A percentile compares a stretch with the other conserved stretches of the same genome.
These are phyloP conservation scores for Netelia virgata DNA, from an alignment of 2,888 invertebrate species.

Conservation along the genomic window DNA sequence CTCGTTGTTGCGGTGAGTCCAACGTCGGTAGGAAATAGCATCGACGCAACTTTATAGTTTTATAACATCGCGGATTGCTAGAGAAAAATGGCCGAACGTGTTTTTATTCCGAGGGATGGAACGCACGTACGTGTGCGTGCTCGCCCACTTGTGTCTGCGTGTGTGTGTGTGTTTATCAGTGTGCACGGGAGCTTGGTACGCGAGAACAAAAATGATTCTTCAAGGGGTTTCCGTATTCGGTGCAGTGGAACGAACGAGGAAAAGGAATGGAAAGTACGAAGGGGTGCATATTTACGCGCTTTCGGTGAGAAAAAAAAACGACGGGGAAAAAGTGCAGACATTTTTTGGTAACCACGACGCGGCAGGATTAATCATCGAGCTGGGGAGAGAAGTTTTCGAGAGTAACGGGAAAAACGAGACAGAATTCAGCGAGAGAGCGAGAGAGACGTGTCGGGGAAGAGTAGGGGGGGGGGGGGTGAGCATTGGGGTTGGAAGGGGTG, in stretches of 20 bases:
- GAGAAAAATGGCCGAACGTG: conserved; percentile 23
- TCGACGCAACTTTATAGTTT: conserved; percentile 63
- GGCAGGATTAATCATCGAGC: conserved; percentile 69
- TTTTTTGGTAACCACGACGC: conserved; percentile 63
- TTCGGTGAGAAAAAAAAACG: conserved; percentile 47
- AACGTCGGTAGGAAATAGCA: conserved; percentile 1
- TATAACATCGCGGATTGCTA: conserved; percentile 53
- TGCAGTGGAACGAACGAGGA: conserved; percentile 15
- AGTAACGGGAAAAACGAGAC: conserved; percentile 38
- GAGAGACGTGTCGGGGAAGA: too few species aligned
- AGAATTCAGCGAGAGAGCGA: not conserved
- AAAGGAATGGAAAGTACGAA: conserved; percentile 52
- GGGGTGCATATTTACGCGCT: conserved; percentile 54
- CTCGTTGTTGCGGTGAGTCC: not conserved
- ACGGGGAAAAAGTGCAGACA: conserved; percentile 53
- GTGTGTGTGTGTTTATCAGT: not conserved
- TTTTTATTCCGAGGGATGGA: conserved; percentile 26
- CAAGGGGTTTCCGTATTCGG: conserved; percentile 34
- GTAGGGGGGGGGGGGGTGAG: too few species aligned
- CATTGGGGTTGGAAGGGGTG: not conserved
- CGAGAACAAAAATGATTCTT: conserved; percentile 47
- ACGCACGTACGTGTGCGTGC: not conserved
- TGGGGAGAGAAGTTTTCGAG: conserved; percentile 61
- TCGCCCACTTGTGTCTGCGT: too few species aligned
- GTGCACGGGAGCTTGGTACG: not conserved